These are phyloP conservation scores for Tragelaphus strepsiceros DNA, from an alignment of 2,113 vertebrate species.

Conservation along the genomic window DNA sequence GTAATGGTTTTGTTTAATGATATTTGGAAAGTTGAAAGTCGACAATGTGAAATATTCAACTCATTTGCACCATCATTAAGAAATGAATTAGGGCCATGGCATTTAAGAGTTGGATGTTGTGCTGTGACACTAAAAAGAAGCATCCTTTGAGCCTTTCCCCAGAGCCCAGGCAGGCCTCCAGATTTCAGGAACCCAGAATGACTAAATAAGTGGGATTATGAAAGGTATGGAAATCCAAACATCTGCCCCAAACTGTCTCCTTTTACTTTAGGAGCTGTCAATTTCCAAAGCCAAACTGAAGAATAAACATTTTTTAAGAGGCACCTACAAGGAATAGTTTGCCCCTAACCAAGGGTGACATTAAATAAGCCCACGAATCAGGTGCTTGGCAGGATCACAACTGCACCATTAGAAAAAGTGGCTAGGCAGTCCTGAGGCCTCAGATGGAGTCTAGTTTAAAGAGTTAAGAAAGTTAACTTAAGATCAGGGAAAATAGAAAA, in stretches of 20 bases:
- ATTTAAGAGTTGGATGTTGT: background rate
- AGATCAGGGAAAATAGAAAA: background rate
- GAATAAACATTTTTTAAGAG: background rate
- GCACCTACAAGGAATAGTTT: background rate
- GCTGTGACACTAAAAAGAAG: background rate
- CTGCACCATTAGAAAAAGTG: accelerated
- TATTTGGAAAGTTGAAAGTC: conserved; percentile 27
- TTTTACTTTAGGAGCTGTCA: background rate
- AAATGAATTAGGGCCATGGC: background rate
- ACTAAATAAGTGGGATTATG: background rate
- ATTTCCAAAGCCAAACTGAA: background rate
- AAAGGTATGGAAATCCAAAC: background rate
- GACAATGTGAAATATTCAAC: background rate
- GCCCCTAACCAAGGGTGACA: background rate
- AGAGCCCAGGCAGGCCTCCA: background rate
- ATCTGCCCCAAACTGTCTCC: background rate
- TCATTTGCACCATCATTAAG: background rate
- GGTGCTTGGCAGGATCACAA: background rate
- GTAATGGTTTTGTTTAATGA: conserved; percentile 12
- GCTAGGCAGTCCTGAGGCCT: background rate
- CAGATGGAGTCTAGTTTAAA: background rate
- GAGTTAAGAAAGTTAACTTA: background rate
- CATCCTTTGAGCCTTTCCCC: background rate
- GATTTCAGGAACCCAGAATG: background rate
- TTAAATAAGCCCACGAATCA: background rate